Evolutionary conservation across 2,797 vertebrate genomes (phyloP), one percentile per base, ranked within the genome.

Genomic region (Halcyon smyrnensis): DNA sequence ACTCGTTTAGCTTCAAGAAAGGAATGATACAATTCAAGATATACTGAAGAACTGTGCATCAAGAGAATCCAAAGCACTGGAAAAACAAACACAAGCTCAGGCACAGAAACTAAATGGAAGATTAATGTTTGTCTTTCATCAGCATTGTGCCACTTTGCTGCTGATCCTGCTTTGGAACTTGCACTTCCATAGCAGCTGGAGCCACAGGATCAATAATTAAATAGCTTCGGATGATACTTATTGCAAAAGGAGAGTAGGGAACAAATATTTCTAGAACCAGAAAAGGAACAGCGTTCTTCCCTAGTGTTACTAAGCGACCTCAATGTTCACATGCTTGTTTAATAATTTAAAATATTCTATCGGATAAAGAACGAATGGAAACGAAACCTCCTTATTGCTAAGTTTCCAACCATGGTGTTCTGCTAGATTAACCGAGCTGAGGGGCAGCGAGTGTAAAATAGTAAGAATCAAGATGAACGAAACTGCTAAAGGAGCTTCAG

Each of bases 301-400:
- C 60, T 24, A 39, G 25, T 71, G 73, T 74, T n/a, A 39, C 11
- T 27, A 45, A 87, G 45, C 8, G 4, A 87, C 83, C 41, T 91
- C 56, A 28, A 17, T 16, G 27, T 24, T 89, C 39, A 62, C 12
- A 14, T 9, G 3, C n/a, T 9, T 11, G 13, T 37, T 96, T 56
- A 90, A 85, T 82, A 90, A 89, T 60, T 89, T 76, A 74, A 85
- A 89, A 20, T 57, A 50, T 32, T 80, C 57, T 37, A 27, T 32
- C 63, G 76, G 78, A 19, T 34, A 53, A 36, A 59, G 65, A 82
- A 45, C 7, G 34, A 78, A 68, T 53, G 21, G 45, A 64, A 90
- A 41, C 11, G 18, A 89, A 94, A 41, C 24, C 46, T 50, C 60
- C 13, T 2, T 39, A 39, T 41, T 92, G 65, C 57, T 57, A 45